Evolutionary conservation across 1,140 invertebrate genomes (phyloP), one percentile per base, ranked within the genome.

Genomic region (Drosophila kurseongensis): DNA sequence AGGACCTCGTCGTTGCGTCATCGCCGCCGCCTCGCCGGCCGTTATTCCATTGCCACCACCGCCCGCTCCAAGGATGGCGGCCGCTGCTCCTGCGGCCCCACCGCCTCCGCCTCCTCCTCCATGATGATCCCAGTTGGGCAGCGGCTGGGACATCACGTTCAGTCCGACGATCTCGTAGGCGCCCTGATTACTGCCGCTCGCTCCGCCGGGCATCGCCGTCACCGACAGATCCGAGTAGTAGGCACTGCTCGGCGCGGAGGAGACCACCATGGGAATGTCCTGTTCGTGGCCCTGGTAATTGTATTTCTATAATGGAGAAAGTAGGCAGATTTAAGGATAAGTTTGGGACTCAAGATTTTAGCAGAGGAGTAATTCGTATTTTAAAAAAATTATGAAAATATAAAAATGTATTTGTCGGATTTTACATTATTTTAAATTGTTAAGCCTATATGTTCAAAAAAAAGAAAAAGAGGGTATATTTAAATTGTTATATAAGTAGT

Each of bases 191-290:
- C 82, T 83, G 69, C 80, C 83, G 67, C 80, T 83, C 36, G 80
- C 80, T 14, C 91, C 90, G 16, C 91, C 89, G 0, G 93, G 93
- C 65, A 93, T 91, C 36, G 93, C 93, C 2, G 93, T 93, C 6
- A 93, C 93, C 13, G 94, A 94, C n/a, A 95, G 91, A 88, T 95
- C 95, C 59, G 95, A 95, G 89, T 95, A 96, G 81, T 96, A 96
- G 5, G 95, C 95, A 90, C 95, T 95, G 78, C 95, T 95, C 10
- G 95, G 95, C 2, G 95, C 95, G 60, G 95, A 95, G 57, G 94
- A 95, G 29, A 93, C 94, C 54, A 93, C 94, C 91, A 92, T 92
- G 40, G 94, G 94, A 14, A 94, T 94, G 73, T 95, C 95, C 27
- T 95, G 95, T 71, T 95, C 95, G 29, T 92, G 89, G 51, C 78